Conservation (phyloP, 1,140 invertebrate species). For the Zaprionus tsacasi region DNA sequence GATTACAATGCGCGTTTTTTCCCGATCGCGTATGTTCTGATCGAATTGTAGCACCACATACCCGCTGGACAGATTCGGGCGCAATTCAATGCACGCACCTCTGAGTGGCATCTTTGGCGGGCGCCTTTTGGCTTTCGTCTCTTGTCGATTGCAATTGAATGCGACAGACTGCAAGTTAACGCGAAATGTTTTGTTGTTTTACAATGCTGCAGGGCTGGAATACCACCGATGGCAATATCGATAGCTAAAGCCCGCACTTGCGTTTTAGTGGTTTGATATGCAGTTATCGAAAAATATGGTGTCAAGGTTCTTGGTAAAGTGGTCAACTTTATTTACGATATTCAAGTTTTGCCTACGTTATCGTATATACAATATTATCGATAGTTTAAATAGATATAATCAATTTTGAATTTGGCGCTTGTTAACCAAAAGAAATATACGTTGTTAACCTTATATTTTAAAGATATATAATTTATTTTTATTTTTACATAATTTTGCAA, state of each 20-base stretch:
- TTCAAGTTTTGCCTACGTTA: background rate
- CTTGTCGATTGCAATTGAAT: conserved; percentile 9
- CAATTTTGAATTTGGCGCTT: background rate
- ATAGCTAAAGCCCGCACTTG: background rate
- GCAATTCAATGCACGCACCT: conserved; percentile 62
- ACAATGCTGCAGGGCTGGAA: background rate
- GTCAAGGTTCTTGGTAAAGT: background rate
- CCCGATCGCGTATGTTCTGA: conserved; percentile 16
- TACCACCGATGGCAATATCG: background rate
- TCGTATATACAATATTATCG: background rate
- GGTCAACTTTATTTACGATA: background rate
- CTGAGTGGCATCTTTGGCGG: conserved; percentile 49
- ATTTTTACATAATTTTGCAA: too few species aligned
- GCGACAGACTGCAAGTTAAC: background rate
- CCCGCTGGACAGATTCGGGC: conserved; percentile 62
- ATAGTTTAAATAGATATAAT: background rate
- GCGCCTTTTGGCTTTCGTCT: background rate
- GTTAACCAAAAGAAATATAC: background rate
- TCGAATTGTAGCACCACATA: conserved; percentile 50
- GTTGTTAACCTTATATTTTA: too few species aligned
- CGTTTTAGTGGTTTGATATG: background rate
- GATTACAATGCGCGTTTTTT: conserved; percentile 51
- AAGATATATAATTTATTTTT: too few species aligned
- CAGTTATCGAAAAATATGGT: background rate
- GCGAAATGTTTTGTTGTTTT: conserved; percentile 20